Evolutionary conservation across 2,888 invertebrate species (phyloP), one percentile per base, ranked within the genome.

Genomic region (Oligia strigilis): DNA sequence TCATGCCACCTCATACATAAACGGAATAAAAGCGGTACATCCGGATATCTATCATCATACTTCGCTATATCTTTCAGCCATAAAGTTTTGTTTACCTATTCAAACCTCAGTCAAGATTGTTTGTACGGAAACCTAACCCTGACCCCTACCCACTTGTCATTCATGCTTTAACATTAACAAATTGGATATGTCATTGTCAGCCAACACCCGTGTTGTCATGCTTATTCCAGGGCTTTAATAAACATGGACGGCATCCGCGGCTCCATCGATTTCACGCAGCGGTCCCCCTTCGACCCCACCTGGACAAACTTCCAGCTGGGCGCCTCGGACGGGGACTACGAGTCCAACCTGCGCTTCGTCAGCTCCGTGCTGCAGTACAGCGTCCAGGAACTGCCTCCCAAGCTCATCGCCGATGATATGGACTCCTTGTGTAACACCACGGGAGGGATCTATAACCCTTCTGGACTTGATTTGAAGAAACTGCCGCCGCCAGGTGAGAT

Each of bases 231-330:
- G 93, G 97, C 98, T 0, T 94, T 98, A 19, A 97, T 99, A 49
- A 98, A 98, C 94, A 97, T 98, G 78, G 98, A 98, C 66, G 99
- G 99, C 8, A 98, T 99, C 43, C 98, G 98, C 91, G 99, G 99
- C 0, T 98, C 98, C 75, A 97, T 99, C 4, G 98, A 97, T 17
- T 97, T 99, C 82, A 97, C 97, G 0, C 99, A 99, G 94, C 97
- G 98, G 58, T 98, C 98, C 0, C 98, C 98, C 46, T 99, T 98
- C 93, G 98, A 99, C 94, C 98, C 99, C 0, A 99, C 99, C 0
- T 98, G 98, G 97, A 96, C 98, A 0, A 98, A 98, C 92, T 98
- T 99, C 90, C 98, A 98, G 64, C 93, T 98, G 52, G 97, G 97
- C 0, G 97, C 98, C 0, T 96, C 98, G 0, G 97, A 97, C 89